Conservation (phyloP, 2,797 vertebrate genomes). For the Phoxinus dragarum region DNA sequence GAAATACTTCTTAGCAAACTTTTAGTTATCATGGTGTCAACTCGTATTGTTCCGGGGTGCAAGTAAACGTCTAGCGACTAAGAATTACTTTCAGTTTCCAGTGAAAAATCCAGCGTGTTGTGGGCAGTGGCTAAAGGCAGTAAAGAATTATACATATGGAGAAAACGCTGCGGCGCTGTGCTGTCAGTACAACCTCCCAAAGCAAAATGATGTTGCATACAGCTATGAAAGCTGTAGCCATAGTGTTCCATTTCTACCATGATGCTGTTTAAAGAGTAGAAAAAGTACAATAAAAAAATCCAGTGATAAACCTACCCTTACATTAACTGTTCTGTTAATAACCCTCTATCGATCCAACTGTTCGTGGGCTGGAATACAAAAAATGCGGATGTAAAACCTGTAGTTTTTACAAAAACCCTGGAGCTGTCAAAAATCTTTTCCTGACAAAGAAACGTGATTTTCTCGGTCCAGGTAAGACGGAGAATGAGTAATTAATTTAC, state of each 20-base stretch:
- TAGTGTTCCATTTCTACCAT: neutral
- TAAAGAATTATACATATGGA: neutral
- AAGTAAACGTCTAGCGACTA: neutral
- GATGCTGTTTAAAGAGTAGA: neutral
- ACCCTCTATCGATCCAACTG: neutral
- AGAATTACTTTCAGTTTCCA: neutral
- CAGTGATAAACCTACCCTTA: neutral
- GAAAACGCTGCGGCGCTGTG: neutral
- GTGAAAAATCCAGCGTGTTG: neutral
- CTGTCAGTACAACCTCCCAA: no score
- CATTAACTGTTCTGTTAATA: neutral
- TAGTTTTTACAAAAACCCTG: neutral
- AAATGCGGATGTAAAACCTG: neutral
- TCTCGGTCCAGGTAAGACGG: neutral
- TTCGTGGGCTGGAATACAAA: neutral
- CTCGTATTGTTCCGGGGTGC: neutral
- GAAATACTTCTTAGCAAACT: neutral
- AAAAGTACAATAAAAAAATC: neutral
- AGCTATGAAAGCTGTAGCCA: neutral
- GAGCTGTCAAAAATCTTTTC: neutral
- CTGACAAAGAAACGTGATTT: neutral
- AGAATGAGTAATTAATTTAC: no score
- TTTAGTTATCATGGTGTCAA: neutral
- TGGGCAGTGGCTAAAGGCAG: neutral
- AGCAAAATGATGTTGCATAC: neutral